Conservation (phyloP, 1,140 invertebrate species). For the Conus betulinus region DNA sequence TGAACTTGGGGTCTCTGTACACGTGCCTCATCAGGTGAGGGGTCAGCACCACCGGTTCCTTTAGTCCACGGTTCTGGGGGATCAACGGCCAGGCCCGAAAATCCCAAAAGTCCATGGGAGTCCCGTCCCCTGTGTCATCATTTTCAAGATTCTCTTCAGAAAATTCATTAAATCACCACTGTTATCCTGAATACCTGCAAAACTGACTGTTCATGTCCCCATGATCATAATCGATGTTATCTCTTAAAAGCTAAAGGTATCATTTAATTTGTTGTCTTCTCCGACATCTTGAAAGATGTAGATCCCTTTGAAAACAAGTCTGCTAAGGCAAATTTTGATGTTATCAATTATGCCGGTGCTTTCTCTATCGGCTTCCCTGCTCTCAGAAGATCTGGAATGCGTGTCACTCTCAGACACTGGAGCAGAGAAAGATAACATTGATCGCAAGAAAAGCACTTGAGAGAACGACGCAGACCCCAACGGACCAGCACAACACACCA, state of each 20-base stretch:
- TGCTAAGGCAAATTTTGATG: no score
- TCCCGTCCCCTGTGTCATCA: slow-evolving; percentile 61
- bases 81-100: slow-evolving; percentile 63
- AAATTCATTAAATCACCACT: neutral
- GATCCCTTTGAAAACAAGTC: no score
- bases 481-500: no score
- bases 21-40: slow-evolving; percentile 64
- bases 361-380: no score
- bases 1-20: slow-evolving; percentile 61
- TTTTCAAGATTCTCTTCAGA: neutral
- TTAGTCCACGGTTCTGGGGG: slow-evolving; percentile 57
- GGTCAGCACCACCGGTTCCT: slow-evolving; percentile 56
- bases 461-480: no score
- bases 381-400: no score
- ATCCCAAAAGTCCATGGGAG: slow-evolving; percentile 70
- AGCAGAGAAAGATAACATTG: no score
- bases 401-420: no score
- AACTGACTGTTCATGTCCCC: neutral
- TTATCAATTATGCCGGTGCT: no score
- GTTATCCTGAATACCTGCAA: neutral
- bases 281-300: no score
- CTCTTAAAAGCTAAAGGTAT: neutral
- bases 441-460: no score
- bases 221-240: neutral
- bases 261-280: neutral